phyloP scores from a whole-genome alignment of 2,113 vertebrate genomes.

The Zosterops hypoxanthus region DNA sequence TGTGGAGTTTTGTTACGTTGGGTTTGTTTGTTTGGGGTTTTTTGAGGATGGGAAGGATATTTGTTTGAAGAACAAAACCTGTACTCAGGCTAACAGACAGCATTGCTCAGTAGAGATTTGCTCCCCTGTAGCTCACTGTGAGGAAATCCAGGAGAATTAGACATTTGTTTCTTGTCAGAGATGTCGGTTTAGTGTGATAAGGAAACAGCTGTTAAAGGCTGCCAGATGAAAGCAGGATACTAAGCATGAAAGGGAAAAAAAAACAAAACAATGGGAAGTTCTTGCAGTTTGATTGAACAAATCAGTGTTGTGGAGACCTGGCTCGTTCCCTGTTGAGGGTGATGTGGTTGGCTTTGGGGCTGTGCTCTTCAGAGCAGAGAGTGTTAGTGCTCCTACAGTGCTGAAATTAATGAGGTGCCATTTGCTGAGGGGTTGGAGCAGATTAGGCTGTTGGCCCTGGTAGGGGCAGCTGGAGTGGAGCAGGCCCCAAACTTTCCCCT shows the following conservation, averaged over 20 bases:
- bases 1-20: neutral
- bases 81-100: neutral
- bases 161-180: neutral
- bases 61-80: neutral
- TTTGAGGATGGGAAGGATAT: neutral
- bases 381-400: neutral
- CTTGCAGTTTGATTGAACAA: neutral
- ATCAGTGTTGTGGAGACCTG: neutral
- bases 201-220: neutral
- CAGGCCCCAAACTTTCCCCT: neutral
- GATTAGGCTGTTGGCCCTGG: neutral
- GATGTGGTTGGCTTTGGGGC: neutral
- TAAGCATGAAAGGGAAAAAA: neutral
- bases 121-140: neutral
- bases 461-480: neutral
- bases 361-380: neutral
- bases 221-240: neutral
- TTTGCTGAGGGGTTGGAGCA: neutral
- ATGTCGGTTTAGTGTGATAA: neutral
- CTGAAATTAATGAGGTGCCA: neutral
- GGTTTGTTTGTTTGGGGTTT: neutral
- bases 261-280: neutral
- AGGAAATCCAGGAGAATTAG: neutral
- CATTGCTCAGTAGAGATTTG: neutral
- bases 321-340: accelerated